Percentiles rank a stretch among this genome's conserved stretches.
phyloP scores from a whole-genome alignment of 2,888 invertebrate genomes.

The Byasa hedistus region DNA sequence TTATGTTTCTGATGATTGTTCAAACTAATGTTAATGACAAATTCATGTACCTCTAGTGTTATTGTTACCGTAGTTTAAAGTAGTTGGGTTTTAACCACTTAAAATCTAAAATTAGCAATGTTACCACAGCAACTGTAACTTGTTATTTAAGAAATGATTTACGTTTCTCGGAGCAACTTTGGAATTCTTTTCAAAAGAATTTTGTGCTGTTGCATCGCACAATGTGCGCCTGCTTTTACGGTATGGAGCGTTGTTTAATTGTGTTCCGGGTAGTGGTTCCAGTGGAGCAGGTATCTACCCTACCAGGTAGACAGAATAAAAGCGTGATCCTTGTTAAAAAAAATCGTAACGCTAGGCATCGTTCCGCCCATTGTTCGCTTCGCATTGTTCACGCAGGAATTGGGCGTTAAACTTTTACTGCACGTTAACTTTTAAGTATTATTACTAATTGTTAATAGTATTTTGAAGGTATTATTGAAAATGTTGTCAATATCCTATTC shows the following conservation, averaged over 20 bases:
- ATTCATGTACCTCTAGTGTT: background rate
- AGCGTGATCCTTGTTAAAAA: conserved; percentile 49
- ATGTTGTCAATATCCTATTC: too few relatives aligned
- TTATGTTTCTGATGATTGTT: background rate
- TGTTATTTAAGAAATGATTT: conserved; percentile 1
- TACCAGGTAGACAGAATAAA: conserved; percentile 62
- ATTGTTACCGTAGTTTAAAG: conserved; percentile 1
- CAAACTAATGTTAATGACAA: background rate
- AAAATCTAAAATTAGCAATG: background rate
- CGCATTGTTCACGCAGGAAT: conserved; percentile 47
- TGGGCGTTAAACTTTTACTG: conserved; percentile 4
- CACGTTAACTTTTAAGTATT: background rate
- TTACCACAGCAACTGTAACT: background rate
- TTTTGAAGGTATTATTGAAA: background rate
- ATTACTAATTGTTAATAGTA: conserved; percentile 1
- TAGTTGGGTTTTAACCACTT: background rate
- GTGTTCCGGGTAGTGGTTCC: conserved; percentile 70
- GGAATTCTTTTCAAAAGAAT: conserved; percentile 19
- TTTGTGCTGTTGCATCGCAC: conserved; percentile 47
- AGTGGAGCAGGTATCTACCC: conserved; percentile 61
- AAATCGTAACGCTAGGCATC: conserved; percentile 45
- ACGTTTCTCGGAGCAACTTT: conserved; percentile 6
- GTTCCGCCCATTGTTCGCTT: conserved; percentile 38
- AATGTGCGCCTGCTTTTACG: conserved; percentile 48
- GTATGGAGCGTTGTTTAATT: conserved; percentile 66